phyloP scores from a whole-genome alignment of 1,140 invertebrate species.

The Zaprionus capensis region DNA sequence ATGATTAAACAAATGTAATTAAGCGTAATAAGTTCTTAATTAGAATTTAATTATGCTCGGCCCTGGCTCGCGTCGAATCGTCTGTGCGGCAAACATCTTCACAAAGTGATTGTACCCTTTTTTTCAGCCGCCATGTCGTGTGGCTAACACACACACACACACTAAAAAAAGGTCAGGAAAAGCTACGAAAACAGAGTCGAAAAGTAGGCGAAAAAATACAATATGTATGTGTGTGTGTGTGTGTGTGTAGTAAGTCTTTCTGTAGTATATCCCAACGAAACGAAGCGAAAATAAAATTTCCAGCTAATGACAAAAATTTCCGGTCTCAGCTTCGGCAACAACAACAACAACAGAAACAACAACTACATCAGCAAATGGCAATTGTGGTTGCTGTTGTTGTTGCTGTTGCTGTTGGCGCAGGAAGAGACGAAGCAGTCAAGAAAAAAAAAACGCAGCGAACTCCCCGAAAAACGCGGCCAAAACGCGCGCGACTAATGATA shows the following conservation, averaged over 20 bases:
- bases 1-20: conserved; percentile 40
- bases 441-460: too few species aligned
- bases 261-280: conserved; percentile 50
- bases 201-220: conserved; percentile 33
- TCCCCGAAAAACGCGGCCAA: conserved; percentile 34
- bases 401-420: conserved; percentile 12
- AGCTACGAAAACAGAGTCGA: conserved; percentile 44
- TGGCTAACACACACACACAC: conserved; percentile 7
- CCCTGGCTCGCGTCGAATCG: background rate
- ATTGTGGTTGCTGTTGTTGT: conserved; percentile 27
- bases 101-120: conserved; percentile 32
- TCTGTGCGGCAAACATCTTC: conserved; percentile 26
- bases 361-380: conserved; percentile 40
- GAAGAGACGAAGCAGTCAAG: conserved; percentile 37
- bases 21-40: conserved; percentile 35
- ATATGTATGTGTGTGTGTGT: background rate
- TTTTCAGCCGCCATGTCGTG: conserved; percentile 9
- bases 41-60: conserved; percentile 30
- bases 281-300: conserved; percentile 75
- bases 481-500: conserved; percentile 49
- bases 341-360: conserved; percentile 27
- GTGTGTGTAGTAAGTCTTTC: background rate
- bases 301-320: conserved; percentile 78
- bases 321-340: conserved; percentile 54
- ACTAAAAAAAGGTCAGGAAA: conserved; percentile 49